A percentile compares a stretch with the other conserved stretches of the same genome.
phyloP scores from a whole-genome alignment of 2,888 invertebrate genomes.

The Clivina fossor region DNA sequence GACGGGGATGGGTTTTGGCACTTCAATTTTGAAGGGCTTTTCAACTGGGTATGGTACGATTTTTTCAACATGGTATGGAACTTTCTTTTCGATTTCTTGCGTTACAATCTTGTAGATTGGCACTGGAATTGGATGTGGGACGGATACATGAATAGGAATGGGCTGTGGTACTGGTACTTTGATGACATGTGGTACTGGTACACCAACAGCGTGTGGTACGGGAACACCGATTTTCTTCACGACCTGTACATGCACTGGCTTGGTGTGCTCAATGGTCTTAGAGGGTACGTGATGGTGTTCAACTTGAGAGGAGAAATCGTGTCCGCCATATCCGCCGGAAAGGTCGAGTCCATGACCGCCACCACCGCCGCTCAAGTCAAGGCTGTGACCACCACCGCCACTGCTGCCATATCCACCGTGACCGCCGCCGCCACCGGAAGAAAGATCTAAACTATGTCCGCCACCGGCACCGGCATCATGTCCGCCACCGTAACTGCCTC shows the following conservation, averaged over 20 bases:
- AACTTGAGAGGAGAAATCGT: conserved; percentile 56
- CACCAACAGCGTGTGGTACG: conserved; percentile 72
- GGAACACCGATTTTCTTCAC: conserved; percentile 73
- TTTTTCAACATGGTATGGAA: conserved; percentile 74
- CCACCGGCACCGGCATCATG: conserved; percentile 49
- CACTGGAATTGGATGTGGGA: conserved; percentile 72
- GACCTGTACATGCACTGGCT: conserved; percentile 69
- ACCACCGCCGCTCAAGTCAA: conserved; percentile 44
- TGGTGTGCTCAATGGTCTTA: conserved; percentile 68
- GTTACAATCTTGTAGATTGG: conserved; percentile 74
- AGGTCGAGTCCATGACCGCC: conserved; percentile 45
- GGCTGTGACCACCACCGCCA: conserved; percentile 36
- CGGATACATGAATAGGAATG: conserved; percentile 69
- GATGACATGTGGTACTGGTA: conserved; percentile 69
- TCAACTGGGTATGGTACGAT: conserved; percentile 71
- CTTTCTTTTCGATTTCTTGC: conserved; percentile 70
- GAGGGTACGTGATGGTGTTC: conserved; percentile 58
- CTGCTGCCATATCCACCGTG: conserved; percentile 51
- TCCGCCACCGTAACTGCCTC: conserved; percentile 19
- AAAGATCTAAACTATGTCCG: conserved; percentile 49
- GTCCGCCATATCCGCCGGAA: conserved; percentile 57
- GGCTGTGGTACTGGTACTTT: conserved; percentile 75
- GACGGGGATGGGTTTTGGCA: conserved; percentile 72
- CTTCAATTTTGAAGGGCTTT: conserved; percentile 74
- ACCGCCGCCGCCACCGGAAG: conserved; percentile 53